A percentile compares a stretch with the other conserved stretches of the same genome.
These are phyloP conservation scores for Pluvianellus socialis DNA, from an alignment of 2,113 vertebrate genomes.

Conservation along the genomic window DNA sequence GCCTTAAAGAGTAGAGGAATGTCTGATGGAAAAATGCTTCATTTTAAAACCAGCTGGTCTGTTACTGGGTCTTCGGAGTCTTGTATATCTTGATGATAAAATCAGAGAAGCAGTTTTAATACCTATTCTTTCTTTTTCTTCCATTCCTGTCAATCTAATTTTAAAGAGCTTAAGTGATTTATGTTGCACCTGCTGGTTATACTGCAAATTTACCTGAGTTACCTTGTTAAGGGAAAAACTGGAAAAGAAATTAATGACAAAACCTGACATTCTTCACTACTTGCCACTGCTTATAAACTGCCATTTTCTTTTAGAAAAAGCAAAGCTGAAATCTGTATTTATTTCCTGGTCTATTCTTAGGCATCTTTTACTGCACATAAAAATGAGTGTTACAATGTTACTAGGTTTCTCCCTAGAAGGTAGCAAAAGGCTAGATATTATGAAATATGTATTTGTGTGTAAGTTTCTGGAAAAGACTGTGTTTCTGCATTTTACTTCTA, in stretches of 20 bases:
- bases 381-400: not conserved
- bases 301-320: not conserved
- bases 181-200: not conserved
- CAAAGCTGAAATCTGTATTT: not conserved
- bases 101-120: not conserved
- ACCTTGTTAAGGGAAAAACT: not conserved
- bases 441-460: not conserved
- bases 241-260: not conserved
- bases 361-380: not conserved
- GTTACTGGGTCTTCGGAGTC: not conserved
- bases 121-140: not conserved
- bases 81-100: not conserved
- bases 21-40: not conserved
- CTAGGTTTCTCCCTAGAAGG: not conserved
- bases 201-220: not conserved
- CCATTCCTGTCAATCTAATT: not conserved
- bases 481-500: not conserved
- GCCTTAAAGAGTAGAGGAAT: constrained; percentile 2
- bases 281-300: not conserved
- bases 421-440: not conserved
- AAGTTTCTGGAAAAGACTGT: not conserved
- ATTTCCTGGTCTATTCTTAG: not conserved
- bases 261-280: not conserved
- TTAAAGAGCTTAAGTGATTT: not conserved
- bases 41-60: not conserved